Conservation (phyloP, 2,888 invertebrate genomes). For the Lochmaea capreae region DNA sequence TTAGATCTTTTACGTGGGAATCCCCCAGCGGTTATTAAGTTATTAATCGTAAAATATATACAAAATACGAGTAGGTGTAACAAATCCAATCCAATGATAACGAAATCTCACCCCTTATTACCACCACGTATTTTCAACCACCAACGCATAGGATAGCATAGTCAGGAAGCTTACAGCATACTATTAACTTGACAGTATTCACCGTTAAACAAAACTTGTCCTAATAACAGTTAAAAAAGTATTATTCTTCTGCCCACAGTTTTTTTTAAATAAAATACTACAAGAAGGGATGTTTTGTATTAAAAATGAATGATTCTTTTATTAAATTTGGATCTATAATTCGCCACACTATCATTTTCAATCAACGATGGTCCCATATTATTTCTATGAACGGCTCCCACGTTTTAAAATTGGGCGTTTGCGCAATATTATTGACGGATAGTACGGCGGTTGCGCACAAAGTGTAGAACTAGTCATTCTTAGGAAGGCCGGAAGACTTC, state of each 20-base stretch:
- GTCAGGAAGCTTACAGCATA: neutral
- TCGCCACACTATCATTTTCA: neutral
- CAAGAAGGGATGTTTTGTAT: too few relatives aligned
- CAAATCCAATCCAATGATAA: neutral
- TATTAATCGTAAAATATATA: neutral
- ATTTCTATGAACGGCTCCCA: conserved; percentile 54
- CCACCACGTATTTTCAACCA: neutral
- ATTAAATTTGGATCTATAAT: neutral
- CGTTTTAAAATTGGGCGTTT: conserved; percentile 51
- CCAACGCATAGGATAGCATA: conserved; percentile 15
- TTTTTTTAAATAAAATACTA: too few relatives aligned
- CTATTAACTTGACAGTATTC: too few relatives aligned
- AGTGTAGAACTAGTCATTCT: conserved; percentile 46
- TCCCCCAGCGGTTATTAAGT: too few relatives aligned
- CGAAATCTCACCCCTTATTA: neutral
- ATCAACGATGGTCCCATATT: conserved; percentile 11
- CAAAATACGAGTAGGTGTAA: neutral
- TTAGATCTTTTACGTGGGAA: neutral
- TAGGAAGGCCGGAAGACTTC: conserved; percentile 37
- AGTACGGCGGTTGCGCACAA: conserved; percentile 51
- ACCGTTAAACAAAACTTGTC: too few relatives aligned
- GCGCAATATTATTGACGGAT: conserved; percentile 57
- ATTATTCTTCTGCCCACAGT: too few relatives aligned
- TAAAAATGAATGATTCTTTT: neutral
- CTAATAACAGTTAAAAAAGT: too few relatives aligned